These are phyloP conservation scores for Temnothorax unifasciatus DNA, from an alignment of 2,888 invertebrate species.

Conservation along the genomic window DNA sequence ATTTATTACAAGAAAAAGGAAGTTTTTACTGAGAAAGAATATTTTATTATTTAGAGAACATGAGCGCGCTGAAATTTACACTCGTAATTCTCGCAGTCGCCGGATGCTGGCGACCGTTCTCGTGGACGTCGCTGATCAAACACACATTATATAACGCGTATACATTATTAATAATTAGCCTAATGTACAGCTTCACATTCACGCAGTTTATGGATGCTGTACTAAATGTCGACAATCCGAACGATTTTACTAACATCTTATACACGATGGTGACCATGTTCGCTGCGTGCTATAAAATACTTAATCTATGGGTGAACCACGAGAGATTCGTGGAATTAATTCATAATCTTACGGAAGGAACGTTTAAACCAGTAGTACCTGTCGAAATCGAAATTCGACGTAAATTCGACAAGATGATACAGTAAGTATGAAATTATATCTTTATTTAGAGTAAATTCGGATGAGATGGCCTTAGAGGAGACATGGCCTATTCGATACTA, in stretches of 20 bases:
- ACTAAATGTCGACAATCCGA: constrained; percentile 38
- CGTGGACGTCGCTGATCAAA: constrained; percentile 1
- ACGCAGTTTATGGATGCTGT: constrained; percentile 46
- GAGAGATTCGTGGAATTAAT: constrained; percentile 14
- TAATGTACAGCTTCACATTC: constrained; percentile 36
- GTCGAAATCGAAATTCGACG: constrained; percentile 32
- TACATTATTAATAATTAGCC: constrained; percentile 35
- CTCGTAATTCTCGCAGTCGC: constrained; percentile 10
- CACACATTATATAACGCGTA: constrained; percentile 41
- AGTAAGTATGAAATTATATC: neutral
- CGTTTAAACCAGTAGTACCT: neutral
- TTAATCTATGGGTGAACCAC: constrained; percentile 30
- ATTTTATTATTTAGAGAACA: neutral
- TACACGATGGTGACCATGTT: constrained; percentile 36
- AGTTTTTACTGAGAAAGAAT: neutral
- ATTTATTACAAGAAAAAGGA: neutral
- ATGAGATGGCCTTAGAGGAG: no score
- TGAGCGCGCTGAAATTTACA: constrained; percentile 1
- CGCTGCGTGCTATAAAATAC: constrained; percentile 35
- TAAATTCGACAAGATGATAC: constrained; percentile 38
- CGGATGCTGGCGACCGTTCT: constrained; percentile 36
- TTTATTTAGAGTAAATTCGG: no score
- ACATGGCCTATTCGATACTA: no score
- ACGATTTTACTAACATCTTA: constrained; percentile 40
- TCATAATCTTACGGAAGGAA: constrained; percentile 1